phyloP scores from a whole-genome alignment of 1,140 invertebrate species.

The Heliconius hewitsoni region DNA sequence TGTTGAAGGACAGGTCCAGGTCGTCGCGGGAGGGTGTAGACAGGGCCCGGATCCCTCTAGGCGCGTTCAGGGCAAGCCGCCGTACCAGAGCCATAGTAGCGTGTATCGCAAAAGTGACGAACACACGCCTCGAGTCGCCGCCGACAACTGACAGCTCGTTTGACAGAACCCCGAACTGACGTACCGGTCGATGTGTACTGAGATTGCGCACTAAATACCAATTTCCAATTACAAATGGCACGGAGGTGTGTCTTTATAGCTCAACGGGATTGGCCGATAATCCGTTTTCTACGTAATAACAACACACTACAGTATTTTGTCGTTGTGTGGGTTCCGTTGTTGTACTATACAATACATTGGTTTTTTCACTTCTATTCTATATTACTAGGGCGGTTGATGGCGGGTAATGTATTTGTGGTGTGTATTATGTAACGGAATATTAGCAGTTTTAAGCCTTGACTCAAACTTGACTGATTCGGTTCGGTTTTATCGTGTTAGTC shows the following conservation, averaged over 20 bases:
- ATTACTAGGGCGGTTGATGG: background rate
- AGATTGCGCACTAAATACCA: conserved; percentile 66
- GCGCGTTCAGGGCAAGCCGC: conserved; percentile 65
- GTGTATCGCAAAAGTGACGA: conserved; percentile 53
- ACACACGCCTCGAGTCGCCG: conserved; percentile 59
- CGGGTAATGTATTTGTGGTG: background rate
- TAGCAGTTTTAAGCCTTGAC: background rate
- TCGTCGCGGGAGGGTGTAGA: conserved; percentile 83
- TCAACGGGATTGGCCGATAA: conserved; percentile 53
- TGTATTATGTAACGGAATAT: background rate
- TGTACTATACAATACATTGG: background rate
- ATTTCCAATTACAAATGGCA: conserved; percentile 73
- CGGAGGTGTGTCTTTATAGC: conserved; percentile 69
- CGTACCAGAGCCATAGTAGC: conserved; percentile 70
- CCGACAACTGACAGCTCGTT: conserved; percentile 62
- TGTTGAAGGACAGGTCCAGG: conserved; percentile 93
- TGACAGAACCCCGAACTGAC: conserved; percentile 52
- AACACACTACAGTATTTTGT: background rate
- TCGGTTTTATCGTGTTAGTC: background rate
- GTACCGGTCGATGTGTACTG: conserved; percentile 63
- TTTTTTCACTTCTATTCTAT: background rate
- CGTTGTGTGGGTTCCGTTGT: background rate
- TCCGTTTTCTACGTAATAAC: background rate
- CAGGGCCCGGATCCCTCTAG: conserved; percentile 59
- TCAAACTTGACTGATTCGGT: conserved; percentile 6